phyloP scores from a whole-genome alignment of 2,888 invertebrate species.

The Agrilus biguttatus region DNA sequence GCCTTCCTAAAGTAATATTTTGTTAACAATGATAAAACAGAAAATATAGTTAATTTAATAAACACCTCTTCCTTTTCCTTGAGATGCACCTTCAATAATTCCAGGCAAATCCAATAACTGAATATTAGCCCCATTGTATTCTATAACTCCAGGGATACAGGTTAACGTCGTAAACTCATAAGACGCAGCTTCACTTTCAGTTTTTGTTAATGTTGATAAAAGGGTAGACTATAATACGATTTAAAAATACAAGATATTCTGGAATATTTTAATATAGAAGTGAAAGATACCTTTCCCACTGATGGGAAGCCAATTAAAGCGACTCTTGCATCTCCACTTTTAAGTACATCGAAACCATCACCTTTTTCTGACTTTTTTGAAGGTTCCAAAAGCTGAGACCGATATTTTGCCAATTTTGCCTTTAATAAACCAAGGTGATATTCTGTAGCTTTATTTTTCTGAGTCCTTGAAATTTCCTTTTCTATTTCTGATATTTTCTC shows the following conservation, averaged over 20 bases:
- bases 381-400: slow-evolving; percentile 89
- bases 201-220: slow-evolving; percentile 86
- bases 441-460: slow-evolving; percentile 99
- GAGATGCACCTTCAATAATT: slow-evolving; percentile 98
- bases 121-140: slow-evolving; percentile 97
- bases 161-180: slow-evolving; percentile 99
- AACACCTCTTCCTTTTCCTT: slow-evolving; percentile 35
- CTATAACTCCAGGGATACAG: slow-evolving; percentile 97
- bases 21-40: slow-evolving; percentile 1
- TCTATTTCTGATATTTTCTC: slow-evolving; percentile 99
- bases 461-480: slow-evolving; percentile 93
- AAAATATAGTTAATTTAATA: slow-evolving; percentile 9
- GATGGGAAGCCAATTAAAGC: slow-evolving; percentile 98
- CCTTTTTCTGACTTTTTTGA: slow-evolving; percentile 89
- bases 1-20: slow-evolving; percentile 18
- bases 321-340: slow-evolving; percentile 97
- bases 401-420: slow-evolving; percentile 90
- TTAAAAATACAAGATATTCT: background rate
- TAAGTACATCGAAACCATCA: slow-evolving; percentile 97
- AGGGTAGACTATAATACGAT: slow-evolving; percentile 64
- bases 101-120: slow-evolving; percentile 97
- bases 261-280: background rate
- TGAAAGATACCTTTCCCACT: slow-evolving; percentile 66
- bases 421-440: slow-evolving; percentile 96
- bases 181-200: slow-evolving; percentile 91